Evolutionary conservation across 1,140 invertebrate genomes (phyloP).

Genomic region (Protaetia brevitarsis): DNA sequence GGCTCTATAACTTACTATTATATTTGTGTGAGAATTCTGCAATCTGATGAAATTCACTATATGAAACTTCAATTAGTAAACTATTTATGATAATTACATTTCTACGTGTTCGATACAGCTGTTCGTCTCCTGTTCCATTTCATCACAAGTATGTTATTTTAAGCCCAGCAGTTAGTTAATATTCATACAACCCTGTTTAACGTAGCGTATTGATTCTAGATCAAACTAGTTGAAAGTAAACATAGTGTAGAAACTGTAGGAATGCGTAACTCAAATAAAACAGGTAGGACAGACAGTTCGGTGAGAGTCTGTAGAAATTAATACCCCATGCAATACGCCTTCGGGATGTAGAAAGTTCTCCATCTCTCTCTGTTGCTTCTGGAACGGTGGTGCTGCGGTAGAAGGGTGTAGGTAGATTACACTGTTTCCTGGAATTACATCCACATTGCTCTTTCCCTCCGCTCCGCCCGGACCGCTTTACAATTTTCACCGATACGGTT

Average conservation of each 20-base stretch:
- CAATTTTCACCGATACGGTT: not conserved
- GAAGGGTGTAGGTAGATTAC: not conserved
- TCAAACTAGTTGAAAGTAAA: slow-evolving; percentile 1
- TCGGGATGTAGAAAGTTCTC: no score
- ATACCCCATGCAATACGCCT: slow-evolving; percentile 11
- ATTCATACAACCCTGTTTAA: not conserved
- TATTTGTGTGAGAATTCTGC: no score
- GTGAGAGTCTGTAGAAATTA: slow-evolving; percentile 16
- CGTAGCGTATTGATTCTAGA: slow-evolving; percentile 2
- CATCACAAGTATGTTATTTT: not conserved
- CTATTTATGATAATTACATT: not conserved
- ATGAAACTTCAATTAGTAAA: no score
- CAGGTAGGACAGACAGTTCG: slow-evolving; percentile 10
- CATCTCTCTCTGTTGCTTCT: no score
- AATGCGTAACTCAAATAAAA: slow-evolving; percentile 17
- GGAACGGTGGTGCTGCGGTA: not conserved
- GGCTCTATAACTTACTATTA: no score
- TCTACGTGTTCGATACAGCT: not conserved
- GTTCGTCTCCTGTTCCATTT: not conserved
- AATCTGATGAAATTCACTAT: no score
- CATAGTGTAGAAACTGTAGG: not conserved
- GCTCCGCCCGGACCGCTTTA: not conserved
- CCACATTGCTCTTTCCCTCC: no score
- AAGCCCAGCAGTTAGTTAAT: not conserved
- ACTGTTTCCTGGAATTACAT: slow-evolving; percentile 8